Evolutionary conservation across 2,888 invertebrate species (phyloP), one percentile per base, ranked within the genome.

Genomic region (Nycteola revayana): DNA sequence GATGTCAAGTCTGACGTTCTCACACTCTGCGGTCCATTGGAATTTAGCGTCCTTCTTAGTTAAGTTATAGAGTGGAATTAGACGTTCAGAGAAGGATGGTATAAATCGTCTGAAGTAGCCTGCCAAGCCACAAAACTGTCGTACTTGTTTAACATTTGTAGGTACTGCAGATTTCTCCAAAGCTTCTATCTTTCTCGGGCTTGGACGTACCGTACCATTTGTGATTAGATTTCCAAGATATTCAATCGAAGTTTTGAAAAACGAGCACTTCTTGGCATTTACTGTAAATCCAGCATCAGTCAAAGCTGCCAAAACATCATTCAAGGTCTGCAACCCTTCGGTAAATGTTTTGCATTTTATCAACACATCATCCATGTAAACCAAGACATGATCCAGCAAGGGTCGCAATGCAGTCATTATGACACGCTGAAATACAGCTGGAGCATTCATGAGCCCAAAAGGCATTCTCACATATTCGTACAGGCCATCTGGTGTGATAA

Each of bases 301-400:
- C 1, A 35, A 10, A 5, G 29, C 20, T 1, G 7, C 25, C 2
- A 35, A 7, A 8, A 36, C 29, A 1, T 25, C 10, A 5, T 25
- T 22, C 2, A 36, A 14, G 2, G n/a, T 9, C 0, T 22, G 1
- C 3, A 36, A 0, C 2, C 36, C 36, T 17, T 30, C 30, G 8
- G 18, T 1, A 2, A 36, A 26, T 4, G 6, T 10, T 8, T 1
- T 10, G 22, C 30, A 26, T 26, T 25, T 25, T 5, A 9, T 17
- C 1, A 36, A 9, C 2, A 36, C 23, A 17, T 36, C 36, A 31
- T 36, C 36, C 9, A 31, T 26, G 7, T 36, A 36, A 0, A 31
- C 25, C 20, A 30, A 3, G 2, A 18, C 18, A 18, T 9, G n/a
- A 10, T 14, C 10, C 7, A 11, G 10, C 5, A 25, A 7, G 7